Conservation (phyloP, 2,888 invertebrate species). For the Drosophila anomalata region DNA sequence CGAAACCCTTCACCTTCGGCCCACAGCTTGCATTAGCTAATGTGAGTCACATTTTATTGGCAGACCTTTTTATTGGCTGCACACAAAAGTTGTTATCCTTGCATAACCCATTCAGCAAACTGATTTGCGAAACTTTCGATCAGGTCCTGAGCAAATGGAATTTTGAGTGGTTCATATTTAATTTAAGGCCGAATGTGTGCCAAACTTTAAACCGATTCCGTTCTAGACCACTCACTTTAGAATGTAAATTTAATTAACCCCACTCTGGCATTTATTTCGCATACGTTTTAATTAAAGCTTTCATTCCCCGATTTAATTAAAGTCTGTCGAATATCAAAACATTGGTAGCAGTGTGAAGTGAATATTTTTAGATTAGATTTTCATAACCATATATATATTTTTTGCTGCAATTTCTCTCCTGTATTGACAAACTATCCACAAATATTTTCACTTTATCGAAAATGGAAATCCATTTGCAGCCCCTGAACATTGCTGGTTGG, state of each 20-base stretch:
- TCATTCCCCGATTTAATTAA: slow-evolving; percentile 32
- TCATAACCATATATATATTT: not conserved
- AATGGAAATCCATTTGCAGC: slow-evolving; percentile 42
- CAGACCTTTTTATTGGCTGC: slow-evolving; percentile 48
- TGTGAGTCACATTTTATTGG: slow-evolving; percentile 52
- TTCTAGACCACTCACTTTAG: not conserved
- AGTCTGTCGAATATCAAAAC: slow-evolving; percentile 7
- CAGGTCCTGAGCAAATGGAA: slow-evolving; percentile 19
- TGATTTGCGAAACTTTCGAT: slow-evolving; percentile 36
- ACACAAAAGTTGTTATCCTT: slow-evolving; percentile 39
- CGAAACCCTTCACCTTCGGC: slow-evolving; percentile 28
- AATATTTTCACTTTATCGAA: slow-evolving; percentile 37
- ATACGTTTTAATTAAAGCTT: slow-evolving; percentile 33
- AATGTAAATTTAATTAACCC: slow-evolving; percentile 34
- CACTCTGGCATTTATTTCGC: slow-evolving; percentile 9
- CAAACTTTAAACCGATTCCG: slow-evolving; percentile 11
- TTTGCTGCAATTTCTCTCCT: slow-evolving; percentile 5
- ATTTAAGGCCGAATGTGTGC: slow-evolving; percentile 28
- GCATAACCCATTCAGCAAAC: slow-evolving; percentile 39
- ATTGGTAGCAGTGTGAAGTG: slow-evolving; percentile 1
- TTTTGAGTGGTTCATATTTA: slow-evolving; percentile 35
- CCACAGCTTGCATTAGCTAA: slow-evolving; percentile 63
- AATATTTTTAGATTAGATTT: slow-evolving; percentile 29
- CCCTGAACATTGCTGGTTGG: not conserved
- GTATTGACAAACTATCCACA: slow-evolving; percentile 35